These are phyloP conservation scores for Hippopotamyrus pictus DNA, from an alignment of 2,797 vertebrate species.

Conservation along the genomic window DNA sequence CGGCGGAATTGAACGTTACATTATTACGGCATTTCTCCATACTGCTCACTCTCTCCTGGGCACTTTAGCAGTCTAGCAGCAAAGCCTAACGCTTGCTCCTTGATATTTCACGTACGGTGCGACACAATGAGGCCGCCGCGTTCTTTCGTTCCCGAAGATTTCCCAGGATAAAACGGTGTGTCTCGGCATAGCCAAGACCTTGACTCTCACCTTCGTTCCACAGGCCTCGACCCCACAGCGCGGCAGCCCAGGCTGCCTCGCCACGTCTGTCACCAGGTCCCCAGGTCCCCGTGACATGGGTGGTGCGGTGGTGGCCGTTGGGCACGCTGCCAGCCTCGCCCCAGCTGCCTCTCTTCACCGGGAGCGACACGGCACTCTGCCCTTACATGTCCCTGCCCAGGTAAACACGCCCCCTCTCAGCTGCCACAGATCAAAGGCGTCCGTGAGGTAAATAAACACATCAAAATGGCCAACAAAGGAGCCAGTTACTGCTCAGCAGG, in stretches of 20 bases:
- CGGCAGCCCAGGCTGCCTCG: not conserved
- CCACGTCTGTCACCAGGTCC: not conserved
- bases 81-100: not conserved
- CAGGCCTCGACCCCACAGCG: not conserved
- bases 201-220: not conserved
- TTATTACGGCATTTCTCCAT: not conserved
- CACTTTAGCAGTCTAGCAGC: not conserved
- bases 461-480: constrained; percentile 55
- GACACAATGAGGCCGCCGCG: not conserved
- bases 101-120: not conserved
- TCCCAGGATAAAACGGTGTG: not conserved
- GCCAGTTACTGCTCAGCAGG: constrained; percentile 37
- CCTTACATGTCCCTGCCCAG: constrained; percentile 45
- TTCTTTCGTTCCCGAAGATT: not conserved
- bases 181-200: not conserved
- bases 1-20: not conserved
- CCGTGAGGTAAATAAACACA: constrained; percentile 57
- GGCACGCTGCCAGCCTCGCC: not conserved
- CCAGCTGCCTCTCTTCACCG: constrained; percentile 31
- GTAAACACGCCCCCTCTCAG: constrained; percentile 26
- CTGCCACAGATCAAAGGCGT: constrained; percentile 49
- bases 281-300: not conserved
- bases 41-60: not conserved
- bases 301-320: not conserved
- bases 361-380: constrained; percentile 49